Percentiles rank a stretch among this genome's conserved stretches.
These are phyloP conservation scores for Bradypus variegatus DNA, from an alignment of 2,797 vertebrate species.

Conservation along the genomic window DNA sequence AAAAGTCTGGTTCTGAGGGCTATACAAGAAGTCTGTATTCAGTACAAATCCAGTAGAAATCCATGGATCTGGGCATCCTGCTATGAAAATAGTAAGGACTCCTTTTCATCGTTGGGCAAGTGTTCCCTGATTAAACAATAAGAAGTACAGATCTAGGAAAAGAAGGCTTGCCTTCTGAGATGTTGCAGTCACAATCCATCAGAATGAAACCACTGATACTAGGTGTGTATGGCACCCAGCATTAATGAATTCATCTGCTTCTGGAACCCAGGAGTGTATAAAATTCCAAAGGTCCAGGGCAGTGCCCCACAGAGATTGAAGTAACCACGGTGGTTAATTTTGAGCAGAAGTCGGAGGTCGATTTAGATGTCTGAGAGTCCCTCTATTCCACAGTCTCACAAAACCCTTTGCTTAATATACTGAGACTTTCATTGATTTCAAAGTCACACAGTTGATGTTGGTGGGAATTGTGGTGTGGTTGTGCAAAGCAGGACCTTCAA, in stretches of 20 bases:
- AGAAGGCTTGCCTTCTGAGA: neutral
- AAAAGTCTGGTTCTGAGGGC: neutral
- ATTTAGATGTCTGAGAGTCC: neutral
- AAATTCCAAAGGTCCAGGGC: accelerated
- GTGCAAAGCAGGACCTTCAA: no score
- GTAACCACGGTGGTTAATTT: no score
- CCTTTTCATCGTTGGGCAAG: neutral
- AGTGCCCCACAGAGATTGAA: accelerated
- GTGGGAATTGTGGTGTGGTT: no score
- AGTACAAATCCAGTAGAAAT: no score
- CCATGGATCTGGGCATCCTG: neutral
- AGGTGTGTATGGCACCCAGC: accelerated
- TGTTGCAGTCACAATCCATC: neutral
- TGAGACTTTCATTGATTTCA: neutral
- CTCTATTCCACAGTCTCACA: neutral
- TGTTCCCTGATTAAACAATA: neutral
- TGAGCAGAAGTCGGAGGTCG: no score
- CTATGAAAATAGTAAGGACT: no score
- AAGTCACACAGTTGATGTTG: accelerated
- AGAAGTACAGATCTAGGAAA: neutral
- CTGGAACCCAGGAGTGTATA: neutral
- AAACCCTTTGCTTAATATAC: neutral
- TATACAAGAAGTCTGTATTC: neutral
- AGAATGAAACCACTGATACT: neutral
- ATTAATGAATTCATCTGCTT: neutral